Evolutionary conservation across 2,888 invertebrate genomes (phyloP).

Genomic region (Lottia scabra): DNA sequence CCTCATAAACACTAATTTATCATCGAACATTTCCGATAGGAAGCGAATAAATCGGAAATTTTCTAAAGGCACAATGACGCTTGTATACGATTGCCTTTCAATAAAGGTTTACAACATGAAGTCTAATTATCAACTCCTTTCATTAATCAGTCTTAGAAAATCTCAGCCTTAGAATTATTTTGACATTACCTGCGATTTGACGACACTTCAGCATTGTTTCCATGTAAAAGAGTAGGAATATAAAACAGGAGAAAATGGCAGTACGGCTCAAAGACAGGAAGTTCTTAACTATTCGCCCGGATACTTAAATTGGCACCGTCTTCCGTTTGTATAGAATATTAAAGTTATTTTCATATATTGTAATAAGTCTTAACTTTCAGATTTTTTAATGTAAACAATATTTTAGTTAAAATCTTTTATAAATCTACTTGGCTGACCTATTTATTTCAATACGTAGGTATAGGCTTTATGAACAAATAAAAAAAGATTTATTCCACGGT

Average conservation of each 20-base stretch:
- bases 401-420: no score
- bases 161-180: constrained; percentile 1
- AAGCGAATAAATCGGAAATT: neutral
- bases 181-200: neutral
- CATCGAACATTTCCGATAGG: neutral
- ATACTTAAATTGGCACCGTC: neutral
- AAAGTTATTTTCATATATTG: no score
- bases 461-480: no score
- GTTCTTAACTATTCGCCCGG: neutral
- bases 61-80: neutral
- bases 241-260: neutral
- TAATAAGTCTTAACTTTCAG: no score
- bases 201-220: neutral
- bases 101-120: neutral
- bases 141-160: constrained; percentile 3
- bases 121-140: neutral
- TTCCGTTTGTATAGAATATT: neutral
- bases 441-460: no score
- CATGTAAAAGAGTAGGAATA: neutral
- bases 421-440: no score
- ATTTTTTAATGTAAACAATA: no score
- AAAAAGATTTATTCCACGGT: no score
- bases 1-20: constrained; percentile 4
- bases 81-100: neutral
- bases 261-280: neutral